Evolutionary conservation across 2,797 vertebrate genomes (phyloP).

Genomic region (Anisognathus igniventris): DNA sequence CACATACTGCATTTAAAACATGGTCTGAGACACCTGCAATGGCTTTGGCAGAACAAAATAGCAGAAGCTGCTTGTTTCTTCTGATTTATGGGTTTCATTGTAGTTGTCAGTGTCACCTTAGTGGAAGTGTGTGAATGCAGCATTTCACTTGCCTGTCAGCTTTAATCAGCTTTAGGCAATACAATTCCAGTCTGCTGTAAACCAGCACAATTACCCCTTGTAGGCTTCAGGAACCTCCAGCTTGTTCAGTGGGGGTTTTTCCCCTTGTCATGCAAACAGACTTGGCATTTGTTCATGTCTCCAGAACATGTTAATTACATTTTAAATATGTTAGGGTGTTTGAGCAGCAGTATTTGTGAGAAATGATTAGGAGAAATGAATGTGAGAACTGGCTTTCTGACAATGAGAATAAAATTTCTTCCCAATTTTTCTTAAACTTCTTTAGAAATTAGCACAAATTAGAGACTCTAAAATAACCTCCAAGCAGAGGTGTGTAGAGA

Average conservation of each 20-base stretch:
- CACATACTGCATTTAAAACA: accelerated
- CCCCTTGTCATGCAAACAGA: background rate
- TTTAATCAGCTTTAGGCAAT: background rate
- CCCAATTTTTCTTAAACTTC: background rate
- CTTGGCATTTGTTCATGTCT: background rate
- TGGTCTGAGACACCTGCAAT: background rate
- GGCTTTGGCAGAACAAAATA: background rate
- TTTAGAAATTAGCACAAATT: background rate
- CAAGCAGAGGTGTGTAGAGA: background rate
- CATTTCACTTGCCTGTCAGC: background rate
- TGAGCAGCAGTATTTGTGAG: background rate
- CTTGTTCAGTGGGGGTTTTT: background rate
- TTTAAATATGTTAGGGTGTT: background rate
- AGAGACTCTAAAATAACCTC: background rate
- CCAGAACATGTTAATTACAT: background rate
- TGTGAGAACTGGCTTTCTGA: background rate
- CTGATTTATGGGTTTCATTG: background rate
- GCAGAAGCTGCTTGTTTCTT: background rate
- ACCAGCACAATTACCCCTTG: background rate
- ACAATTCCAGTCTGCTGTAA: background rate
- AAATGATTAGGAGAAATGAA: background rate
- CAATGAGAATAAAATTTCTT: background rate
- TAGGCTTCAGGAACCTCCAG: background rate
- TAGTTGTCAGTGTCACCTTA: background rate
- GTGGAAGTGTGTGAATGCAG: background rate